phyloP scores from a whole-genome alignment of 1,140 invertebrate genomes.

The Diabrotica undecimpunctata region DNA sequence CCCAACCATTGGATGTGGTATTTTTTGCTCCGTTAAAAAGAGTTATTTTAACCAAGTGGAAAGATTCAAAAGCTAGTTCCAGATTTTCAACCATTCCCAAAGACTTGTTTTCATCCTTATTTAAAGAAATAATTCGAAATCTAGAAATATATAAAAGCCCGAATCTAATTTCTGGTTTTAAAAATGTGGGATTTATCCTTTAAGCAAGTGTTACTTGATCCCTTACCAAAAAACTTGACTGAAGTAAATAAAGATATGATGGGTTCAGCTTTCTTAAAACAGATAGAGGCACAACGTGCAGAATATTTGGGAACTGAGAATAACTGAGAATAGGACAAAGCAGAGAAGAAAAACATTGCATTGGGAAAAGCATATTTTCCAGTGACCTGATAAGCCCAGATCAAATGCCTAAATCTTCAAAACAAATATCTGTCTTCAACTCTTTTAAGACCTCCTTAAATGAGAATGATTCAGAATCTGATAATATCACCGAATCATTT shows the following conservation, averaged over 20 bases:
- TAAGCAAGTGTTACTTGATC: background rate
- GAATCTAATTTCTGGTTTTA: background rate
- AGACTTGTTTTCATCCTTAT: no score
- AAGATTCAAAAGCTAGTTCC: no score
- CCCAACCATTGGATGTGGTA: conserved; percentile 46
- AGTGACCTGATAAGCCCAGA: no score
- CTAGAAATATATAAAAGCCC: background rate
- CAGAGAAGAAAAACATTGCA: conserved; percentile 4
- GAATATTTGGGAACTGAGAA: background rate
- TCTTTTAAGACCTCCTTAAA: background rate
- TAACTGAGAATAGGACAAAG: background rate
- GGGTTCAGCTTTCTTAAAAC: background rate
- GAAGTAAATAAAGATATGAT: background rate
- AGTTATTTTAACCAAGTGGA: background rate
- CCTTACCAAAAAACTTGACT: background rate
- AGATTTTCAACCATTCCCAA: no score
- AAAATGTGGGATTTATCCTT: background rate
- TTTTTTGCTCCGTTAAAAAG: conserved; percentile 42
- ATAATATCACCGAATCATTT: background rate
- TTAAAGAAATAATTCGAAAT: background rate
- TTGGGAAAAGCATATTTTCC: no score
- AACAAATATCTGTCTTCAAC: background rate
- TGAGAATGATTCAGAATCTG: background rate
- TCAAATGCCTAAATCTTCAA: no score
- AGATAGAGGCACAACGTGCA: no score